phyloP scores from a whole-genome alignment of 1,140 invertebrate species.

The Lepidurus arcticus region DNA sequence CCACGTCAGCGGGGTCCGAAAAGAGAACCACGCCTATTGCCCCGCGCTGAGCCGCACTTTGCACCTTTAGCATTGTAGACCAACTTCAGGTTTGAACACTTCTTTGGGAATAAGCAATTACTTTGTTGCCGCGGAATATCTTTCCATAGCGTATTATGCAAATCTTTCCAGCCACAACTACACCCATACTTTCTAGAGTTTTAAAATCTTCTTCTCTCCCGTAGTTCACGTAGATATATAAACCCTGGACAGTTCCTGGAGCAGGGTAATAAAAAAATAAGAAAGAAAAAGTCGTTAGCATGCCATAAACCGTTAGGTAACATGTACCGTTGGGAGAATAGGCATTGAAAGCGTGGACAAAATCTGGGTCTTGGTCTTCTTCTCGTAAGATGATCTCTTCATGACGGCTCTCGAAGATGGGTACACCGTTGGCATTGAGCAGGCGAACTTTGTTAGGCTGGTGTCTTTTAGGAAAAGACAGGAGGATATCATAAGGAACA shows the following conservation, averaged over 20 bases:
- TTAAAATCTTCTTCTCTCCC: slow-evolving; percentile 48
- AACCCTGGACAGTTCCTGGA: slow-evolving; percentile 34
- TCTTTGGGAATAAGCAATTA: slow-evolving; percentile 35
- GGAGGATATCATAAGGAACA: slow-evolving; percentile 33
- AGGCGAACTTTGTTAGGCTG: slow-evolving; percentile 30
- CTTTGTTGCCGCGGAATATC: slow-evolving; percentile 50
- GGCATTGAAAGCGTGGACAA: slow-evolving; percentile 27
- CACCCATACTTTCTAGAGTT: slow-evolving; percentile 39
- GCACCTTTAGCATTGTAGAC: slow-evolving; percentile 31
- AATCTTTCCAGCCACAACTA: slow-evolving; percentile 46
- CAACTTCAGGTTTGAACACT: neutral
- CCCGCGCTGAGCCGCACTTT: slow-evolving; percentile 37
- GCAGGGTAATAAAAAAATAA: neutral
- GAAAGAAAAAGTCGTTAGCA: neutral
- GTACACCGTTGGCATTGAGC: slow-evolving; percentile 16
- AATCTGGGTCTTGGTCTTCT: slow-evolving; percentile 3
- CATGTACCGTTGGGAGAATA: slow-evolving; percentile 25
- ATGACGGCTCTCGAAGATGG: neutral
- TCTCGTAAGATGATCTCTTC: slow-evolving; percentile 15
- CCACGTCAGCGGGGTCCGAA: slow-evolving; percentile 50
- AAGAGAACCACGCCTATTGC: slow-evolving; percentile 39
- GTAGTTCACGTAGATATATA: slow-evolving; percentile 51
- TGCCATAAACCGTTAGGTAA: neutral
- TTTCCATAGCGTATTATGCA: slow-evolving; percentile 50
- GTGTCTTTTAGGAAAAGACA: slow-evolving; percentile 30